Base-by-base conservation (phyloP, 1,140 invertebrate species). In the Drosophila saltans region DNA sequence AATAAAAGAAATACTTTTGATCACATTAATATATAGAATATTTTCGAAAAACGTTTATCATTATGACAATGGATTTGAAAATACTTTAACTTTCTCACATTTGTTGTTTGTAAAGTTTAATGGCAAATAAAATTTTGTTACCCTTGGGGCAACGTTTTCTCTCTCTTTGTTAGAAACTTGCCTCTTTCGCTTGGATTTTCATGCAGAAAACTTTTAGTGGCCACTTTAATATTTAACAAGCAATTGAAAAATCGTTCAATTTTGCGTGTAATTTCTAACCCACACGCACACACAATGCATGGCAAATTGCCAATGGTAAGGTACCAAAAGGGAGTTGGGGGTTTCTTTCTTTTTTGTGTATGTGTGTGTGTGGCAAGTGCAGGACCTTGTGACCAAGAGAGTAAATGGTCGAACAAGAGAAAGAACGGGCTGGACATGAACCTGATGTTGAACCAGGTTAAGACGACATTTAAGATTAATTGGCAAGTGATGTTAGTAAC, bases 211-310 rank as follows among this genome's bases (percentile, higher is more conserved):
- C 64, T 58, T 56, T 30, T 86, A 80, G 83, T 77, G 80, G 73
- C 69, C 80, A 88, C 80, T 86, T 88, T 80, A 83, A 82, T 77
- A 84, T 69, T 71, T 86, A 85, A 81, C 72, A 85, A 80, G 78
- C 82, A 69, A 67, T 69, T 68, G 65, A 58, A 63, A 72, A 89
- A 72, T 66, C 76, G 61, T 80, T 62, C 61, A 89, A 83, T 88
- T 80, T 75, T 77, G 83, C 68, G 83, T 82, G 83, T 83, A 86
- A 86, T 82, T 86, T 86, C 48, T 69, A 60, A 57, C 56, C 26
- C 21, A 72, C 52, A 16, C 75, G 60, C 40, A 75, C 75, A 58
- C 78, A 75, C 83, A 88, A 69, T 82, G 69, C 75, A 26, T 45
- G 65, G 75, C 75, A 82, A 82, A 84, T 75, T 85, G 78, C 57